A percentile compares a stretch with the other conserved stretches of the same genome.
phyloP scores from a whole-genome alignment of 1,140 invertebrate genomes.

The Drosophila subobscura region DNA sequence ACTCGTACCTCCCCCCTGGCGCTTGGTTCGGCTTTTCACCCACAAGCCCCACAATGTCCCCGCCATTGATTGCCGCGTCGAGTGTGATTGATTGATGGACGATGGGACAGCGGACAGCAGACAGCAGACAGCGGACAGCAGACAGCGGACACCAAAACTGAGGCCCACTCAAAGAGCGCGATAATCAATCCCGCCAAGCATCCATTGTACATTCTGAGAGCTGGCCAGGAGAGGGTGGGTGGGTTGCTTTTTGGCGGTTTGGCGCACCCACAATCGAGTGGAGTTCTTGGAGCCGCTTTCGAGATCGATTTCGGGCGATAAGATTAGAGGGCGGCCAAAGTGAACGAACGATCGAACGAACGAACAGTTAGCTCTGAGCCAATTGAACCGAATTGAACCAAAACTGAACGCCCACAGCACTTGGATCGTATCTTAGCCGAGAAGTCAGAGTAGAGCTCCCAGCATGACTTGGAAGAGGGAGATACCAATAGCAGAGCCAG shows the following conservation, averaged over 20 bases:
- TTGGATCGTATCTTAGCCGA: not conserved
- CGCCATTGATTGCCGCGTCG: slow-evolving; percentile 41
- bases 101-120: slow-evolving; percentile 40
- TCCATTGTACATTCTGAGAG: slow-evolving; percentile 20
- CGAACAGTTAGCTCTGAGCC: slow-evolving; percentile 42
- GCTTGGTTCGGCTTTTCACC: slow-evolving; percentile 2
- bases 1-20: not conserved
- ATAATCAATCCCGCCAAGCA: slow-evolving; percentile 4
- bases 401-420: not conserved
- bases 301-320: slow-evolving; percentile 62
- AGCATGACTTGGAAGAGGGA: not conserved
- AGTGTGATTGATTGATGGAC: slow-evolving; percentile 70
- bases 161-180: slow-evolving; percentile 23
- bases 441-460: slow-evolving; percentile 4
- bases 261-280: slow-evolving; percentile 31
- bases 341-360: slow-evolving; percentile 13
- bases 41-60: slow-evolving; percentile 45
- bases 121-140: too few relatives aligned
- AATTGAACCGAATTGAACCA: slow-evolving; percentile 47
- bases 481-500: slow-evolving; percentile 17
- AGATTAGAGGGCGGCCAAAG: slow-evolving; percentile 67
- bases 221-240: not conserved
- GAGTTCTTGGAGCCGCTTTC: slow-evolving; percentile 29
- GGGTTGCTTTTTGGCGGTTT: slow-evolving; percentile 5
- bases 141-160: not conserved